Percentiles rank a stretch among this genome's conserved stretches.
phyloP scores from a whole-genome alignment of 2,888 invertebrate species.

The Mythimna impura region DNA sequence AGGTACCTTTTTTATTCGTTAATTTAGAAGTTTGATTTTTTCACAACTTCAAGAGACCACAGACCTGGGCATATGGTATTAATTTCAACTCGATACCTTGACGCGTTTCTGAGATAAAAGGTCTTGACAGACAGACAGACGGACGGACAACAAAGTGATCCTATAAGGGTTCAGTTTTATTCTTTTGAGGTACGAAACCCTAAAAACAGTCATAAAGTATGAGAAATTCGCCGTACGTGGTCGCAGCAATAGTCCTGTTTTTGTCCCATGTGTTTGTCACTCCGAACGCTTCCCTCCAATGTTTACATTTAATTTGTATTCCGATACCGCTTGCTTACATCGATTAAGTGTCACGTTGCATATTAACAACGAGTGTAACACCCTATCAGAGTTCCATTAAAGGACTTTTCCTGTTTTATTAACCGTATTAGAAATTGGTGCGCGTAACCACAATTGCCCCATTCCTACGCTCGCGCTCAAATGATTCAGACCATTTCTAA shows the following conservation, averaged over 20 bases:
- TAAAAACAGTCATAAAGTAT: conserved; percentile 1
- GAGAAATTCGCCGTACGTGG: conserved; percentile 7
- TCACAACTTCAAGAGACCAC: no score
- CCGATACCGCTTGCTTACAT: conserved; percentile 58
- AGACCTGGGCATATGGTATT: no score
- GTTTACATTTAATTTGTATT: conserved; percentile 71
- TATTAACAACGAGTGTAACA: conserved; percentile 48
- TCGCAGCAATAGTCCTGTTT: conserved; percentile 27
- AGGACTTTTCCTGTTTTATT: conserved; percentile 31
- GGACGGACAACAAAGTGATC: no score
- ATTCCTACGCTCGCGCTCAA: conserved; percentile 13
- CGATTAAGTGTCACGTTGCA: conserved; percentile 59
- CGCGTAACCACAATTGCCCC: conserved; percentile 13
- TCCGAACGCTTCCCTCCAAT: conserved; percentile 48
- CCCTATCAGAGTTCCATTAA: conserved; percentile 40
- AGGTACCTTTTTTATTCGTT: no score
- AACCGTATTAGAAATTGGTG: conserved; percentile 40
- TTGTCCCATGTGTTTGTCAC: conserved; percentile 41
- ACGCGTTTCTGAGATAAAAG: no score
- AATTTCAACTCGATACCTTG: no score
- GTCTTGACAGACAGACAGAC: no score
- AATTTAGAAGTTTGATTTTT: no score
- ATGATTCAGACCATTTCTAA: conserved; percentile 24
- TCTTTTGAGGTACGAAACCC: no score
- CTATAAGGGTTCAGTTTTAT: no score